Conservation (phyloP, 2,113 vertebrate genomes). For the Columba livia region DNA sequence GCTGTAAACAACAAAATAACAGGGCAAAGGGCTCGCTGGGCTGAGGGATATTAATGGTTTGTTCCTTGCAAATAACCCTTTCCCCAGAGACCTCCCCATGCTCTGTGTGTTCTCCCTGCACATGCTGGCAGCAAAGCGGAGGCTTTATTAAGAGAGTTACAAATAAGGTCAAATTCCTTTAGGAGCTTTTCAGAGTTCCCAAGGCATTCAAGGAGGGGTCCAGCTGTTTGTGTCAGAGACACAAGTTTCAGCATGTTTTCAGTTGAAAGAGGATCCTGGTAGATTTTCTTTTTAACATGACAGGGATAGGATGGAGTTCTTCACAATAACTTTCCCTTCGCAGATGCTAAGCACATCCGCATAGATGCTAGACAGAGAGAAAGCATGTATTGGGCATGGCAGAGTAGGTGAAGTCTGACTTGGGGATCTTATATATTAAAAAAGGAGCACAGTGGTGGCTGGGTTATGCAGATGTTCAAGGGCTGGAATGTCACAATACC, state of each 20-base stretch:
- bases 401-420: not conserved
- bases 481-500: not conserved
- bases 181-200: conserved; percentile 43
- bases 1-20: not conserved
- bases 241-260: conserved; percentile 3
- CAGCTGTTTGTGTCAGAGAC: conserved; percentile 38
- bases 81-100: conserved; percentile 15
- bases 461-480: not conserved
- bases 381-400: not conserved
- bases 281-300: conserved; percentile 8
- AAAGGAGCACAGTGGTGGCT: not conserved
- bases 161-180: conserved; percentile 62
- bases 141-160: conserved; percentile 40
- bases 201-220: conserved; percentile 13
- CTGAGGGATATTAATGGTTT: conserved; percentile 28
- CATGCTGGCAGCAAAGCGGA: conserved; percentile 25
- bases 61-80: conserved; percentile 7
- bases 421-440: not conserved
- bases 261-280: not conserved
- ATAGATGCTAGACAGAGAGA: not conserved
- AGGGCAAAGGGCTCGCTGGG: conserved; percentile 19
- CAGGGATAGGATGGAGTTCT: not conserved
- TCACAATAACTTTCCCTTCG: not conserved
- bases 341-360: not conserved
- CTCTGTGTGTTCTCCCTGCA: not conserved